A percentile compares a stretch with the other conserved stretches of the same genome.
phyloP scores from a whole-genome alignment of 1,140 invertebrate species.

The Ruditapes philippinarum region DNA sequence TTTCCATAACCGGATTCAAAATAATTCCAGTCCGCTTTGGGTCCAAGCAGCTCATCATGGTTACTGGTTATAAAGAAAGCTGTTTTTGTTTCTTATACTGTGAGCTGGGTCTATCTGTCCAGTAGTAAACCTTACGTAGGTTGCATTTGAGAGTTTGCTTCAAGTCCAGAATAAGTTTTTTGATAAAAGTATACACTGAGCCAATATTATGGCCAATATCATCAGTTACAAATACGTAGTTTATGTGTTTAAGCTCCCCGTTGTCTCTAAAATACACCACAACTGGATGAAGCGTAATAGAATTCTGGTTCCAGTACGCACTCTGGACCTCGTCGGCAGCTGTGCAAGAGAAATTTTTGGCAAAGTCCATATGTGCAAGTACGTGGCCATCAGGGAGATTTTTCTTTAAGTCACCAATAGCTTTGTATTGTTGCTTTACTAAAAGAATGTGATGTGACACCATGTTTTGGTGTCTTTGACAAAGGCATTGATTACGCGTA shows the following conservation, averaged over 20 bases:
- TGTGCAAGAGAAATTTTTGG: slow-evolving; percentile 60
- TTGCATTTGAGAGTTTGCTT: not conserved
- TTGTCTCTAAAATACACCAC: slow-evolving; percentile 49
- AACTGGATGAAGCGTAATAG: slow-evolving; percentile 64
- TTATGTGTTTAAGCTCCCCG: slow-evolving; percentile 26
- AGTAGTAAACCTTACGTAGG: slow-evolving; percentile 62
- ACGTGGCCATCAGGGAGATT: slow-evolving; percentile 23
- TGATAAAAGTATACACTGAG: slow-evolving; percentile 48
- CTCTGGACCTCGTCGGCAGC: slow-evolving; percentile 64
- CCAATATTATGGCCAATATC: slow-evolving; percentile 36
- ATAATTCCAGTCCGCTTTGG: slow-evolving; percentile 1
- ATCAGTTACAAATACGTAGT: slow-evolving; percentile 63
- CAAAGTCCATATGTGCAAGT: slow-evolving; percentile 72
- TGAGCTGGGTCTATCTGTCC: slow-evolving; percentile 67
- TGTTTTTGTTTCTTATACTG: slow-evolving; percentile 69
- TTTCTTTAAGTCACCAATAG: slow-evolving; percentile 53
- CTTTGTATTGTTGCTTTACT: slow-evolving; percentile 65
- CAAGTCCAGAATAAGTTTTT: slow-evolving; percentile 48
- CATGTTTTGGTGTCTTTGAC: slow-evolving; percentile 62
- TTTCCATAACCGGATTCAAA: slow-evolving; percentile 28
- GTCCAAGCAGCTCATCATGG: slow-evolving; percentile 41
- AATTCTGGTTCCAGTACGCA: slow-evolving; percentile 60
- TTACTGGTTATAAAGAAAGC: slow-evolving; percentile 55
- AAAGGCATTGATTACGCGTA: too few species aligned
- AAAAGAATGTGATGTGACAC: slow-evolving; percentile 38